Evolutionary conservation across 92 coral and sea anemone genomes (phyloP).

Genomic region (Epizoanthus scotinus): DNA sequence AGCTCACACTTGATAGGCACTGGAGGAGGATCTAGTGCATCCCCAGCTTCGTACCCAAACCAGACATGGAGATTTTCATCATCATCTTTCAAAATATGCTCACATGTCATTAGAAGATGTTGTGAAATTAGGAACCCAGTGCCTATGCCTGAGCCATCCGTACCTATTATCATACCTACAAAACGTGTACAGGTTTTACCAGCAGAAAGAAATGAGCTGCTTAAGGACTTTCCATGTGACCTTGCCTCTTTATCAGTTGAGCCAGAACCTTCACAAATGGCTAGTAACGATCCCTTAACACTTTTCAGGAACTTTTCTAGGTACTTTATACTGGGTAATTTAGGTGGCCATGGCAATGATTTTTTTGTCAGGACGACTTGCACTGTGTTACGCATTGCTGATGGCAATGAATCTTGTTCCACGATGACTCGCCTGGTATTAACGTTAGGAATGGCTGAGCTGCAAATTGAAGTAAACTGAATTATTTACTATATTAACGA

Average conservation of each 20-base stretch:
- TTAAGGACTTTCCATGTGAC: background rate
- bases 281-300: background rate
- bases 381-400: too few relatives aligned
- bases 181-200: background rate
- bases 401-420: background rate
- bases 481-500: too few relatives aligned
- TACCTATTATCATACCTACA: background rate
- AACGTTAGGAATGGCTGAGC: too few relatives aligned
- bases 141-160: background rate
- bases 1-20: background rate
- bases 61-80: background rate
- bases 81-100: background rate
- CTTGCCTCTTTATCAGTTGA: background rate
- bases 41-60: background rate
- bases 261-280: background rate
- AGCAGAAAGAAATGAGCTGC: background rate
- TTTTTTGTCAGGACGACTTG: background rate
- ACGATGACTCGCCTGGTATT: background rate
- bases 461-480: too few relatives aligned
- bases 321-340: background rate
- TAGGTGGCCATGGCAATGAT: background rate
- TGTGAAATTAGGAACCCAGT: constrained; percentile 6
- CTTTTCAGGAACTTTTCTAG: background rate
- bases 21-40: background rate
- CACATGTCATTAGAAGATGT: background rate